Evolutionary conservation across 2,113 vertebrate genomes (phyloP).

Genomic region (Psophia crepitans): DNA sequence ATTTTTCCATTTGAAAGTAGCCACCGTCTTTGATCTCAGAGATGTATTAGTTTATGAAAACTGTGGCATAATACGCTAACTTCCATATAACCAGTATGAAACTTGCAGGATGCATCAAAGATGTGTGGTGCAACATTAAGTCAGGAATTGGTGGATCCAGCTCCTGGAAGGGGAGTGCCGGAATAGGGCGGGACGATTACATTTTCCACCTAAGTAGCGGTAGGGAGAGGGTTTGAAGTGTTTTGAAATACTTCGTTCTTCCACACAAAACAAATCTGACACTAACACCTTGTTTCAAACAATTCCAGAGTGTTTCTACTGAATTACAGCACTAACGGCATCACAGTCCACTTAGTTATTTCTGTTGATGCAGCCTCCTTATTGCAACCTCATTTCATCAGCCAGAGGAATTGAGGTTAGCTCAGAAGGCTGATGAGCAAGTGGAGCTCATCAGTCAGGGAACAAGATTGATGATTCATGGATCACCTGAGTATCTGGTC

Average conservation of each 20-base stretch:
- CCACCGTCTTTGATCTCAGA: not conserved
- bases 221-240: not conserved
- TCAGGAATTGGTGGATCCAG: not conserved
- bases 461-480: not conserved
- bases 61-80: not conserved
- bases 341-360: not conserved
- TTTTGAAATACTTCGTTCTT: not conserved
- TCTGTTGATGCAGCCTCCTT: not conserved
- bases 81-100: not conserved
- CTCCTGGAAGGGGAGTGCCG: not conserved
- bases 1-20: not conserved
- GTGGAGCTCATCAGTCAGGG: not conserved
- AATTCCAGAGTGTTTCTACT: not conserved
- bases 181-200: not conserved
- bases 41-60: not conserved
- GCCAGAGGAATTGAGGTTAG: not conserved
- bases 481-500: not conserved
- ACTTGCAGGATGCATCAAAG: not conserved
- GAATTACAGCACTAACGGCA: not conserved
- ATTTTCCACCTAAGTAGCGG: not conserved
- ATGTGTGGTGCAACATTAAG: not conserved
- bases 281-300: not conserved
- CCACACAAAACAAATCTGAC: not conserved
- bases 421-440: not conserved
- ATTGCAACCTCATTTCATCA: not conserved